phyloP scores from a whole-genome alignment of 2,797 vertebrate species.

The Coccyzus lansbergi region DNA sequence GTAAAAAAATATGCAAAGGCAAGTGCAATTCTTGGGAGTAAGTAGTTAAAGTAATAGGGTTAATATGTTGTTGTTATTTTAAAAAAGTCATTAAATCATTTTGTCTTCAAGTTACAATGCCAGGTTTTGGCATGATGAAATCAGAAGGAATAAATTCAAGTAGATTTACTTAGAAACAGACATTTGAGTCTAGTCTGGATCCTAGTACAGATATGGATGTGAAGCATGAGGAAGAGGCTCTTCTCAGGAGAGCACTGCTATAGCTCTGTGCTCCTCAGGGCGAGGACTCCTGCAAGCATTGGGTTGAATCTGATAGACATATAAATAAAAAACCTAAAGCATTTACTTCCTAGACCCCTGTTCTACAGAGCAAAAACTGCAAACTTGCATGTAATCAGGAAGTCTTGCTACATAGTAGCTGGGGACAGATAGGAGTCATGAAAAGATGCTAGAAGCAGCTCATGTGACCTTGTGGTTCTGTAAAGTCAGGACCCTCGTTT shows the following conservation, averaged over 20 bases:
- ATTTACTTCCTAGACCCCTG: neutral
- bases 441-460: neutral
- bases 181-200: neutral
- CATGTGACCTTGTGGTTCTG: neutral
- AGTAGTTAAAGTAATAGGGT: neutral
- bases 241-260: too few relatives aligned
- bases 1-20: neutral
- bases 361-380: neutral
- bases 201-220: fast-evolving
- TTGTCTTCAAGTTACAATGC: neutral
- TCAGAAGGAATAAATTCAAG: neutral
- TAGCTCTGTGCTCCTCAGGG: neutral
- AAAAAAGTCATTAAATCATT: neutral
- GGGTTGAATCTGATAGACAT: neutral
- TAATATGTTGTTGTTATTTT: neutral
- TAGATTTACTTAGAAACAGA: neutral
- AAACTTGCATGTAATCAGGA: neutral
- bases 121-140: neutral
- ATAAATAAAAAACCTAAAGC: neutral
- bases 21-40: neutral
- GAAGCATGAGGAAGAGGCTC: neutral
- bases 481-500: neutral
- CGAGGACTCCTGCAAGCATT: neutral
- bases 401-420: neutral
- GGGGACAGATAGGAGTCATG: neutral